Conservation (phyloP, 1,140 invertebrate genomes). For the Penaeus indicus region DNA sequence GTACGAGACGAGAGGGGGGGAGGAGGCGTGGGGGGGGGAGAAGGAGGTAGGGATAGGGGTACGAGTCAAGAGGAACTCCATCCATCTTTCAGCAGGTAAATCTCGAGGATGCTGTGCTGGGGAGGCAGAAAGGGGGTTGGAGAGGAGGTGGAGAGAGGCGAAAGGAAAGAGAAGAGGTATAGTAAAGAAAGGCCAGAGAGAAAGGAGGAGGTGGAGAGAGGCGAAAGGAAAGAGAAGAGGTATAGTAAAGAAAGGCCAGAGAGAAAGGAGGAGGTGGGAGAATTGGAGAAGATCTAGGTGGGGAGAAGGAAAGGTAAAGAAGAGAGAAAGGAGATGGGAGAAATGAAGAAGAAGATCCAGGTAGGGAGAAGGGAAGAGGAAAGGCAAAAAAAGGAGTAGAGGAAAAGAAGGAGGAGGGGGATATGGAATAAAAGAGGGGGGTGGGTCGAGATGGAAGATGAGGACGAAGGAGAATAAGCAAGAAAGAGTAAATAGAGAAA, state of each 20-base stretch:
- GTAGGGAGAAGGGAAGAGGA: neutral
- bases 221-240: neutral
- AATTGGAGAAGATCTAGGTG: neutral
- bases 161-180: neutral
- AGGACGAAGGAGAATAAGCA: too few relatives aligned
- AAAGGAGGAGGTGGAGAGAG: neutral
- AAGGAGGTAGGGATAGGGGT: neutral
- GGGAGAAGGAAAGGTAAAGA: neutral
- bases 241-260: neutral
- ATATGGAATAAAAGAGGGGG: too few relatives aligned
- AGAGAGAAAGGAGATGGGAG: conserved; percentile 5
- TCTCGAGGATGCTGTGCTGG: too few relatives aligned
- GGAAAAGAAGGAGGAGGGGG: too few relatives aligned
- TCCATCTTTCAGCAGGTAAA: neutral
- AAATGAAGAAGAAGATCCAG: neutral
- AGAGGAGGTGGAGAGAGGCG: too few relatives aligned
- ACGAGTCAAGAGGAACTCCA: neutral
- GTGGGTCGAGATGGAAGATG: too few relatives aligned
- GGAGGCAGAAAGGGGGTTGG: neutral
- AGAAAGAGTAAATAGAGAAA: too few relatives aligned
- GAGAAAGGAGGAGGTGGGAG: neutral
- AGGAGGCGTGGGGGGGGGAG: neutral
- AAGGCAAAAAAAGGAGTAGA: too few relatives aligned
- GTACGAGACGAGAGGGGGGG: neutral
- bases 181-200: too few relatives aligned